Base-by-base conservation (phyloP, 2,113 vertebrate genomes). In the Cryptotis parvus region DNA sequence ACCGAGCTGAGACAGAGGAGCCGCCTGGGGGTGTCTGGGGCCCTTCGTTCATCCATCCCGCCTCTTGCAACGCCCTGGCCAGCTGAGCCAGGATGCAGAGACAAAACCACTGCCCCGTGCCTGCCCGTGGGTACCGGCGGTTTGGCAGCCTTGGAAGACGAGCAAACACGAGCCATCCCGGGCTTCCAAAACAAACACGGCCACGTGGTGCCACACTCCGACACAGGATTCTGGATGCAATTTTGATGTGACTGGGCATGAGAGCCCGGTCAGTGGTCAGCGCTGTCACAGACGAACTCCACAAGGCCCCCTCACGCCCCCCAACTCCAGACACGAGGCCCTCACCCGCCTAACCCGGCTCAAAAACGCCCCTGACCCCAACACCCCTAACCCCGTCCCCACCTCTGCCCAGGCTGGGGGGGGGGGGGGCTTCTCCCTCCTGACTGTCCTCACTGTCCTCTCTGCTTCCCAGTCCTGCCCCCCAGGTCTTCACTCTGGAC, bases 171-270 rank as follows among this genome's bases (percentile, higher is more conserved):
- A 92, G 81, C 29, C 14, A 84, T 61, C 73, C 93, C 82, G 55
- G 5, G 89, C 93, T 96, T 96, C 92, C 95, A 96, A 96, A 96
- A 96, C 86, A 96, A 96, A 94, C 78, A 95, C 84, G 92, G 86
- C 92, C 96, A 95, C 92, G 92, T 94, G 96, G 92, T 86, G 63
- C 37, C 52, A n/a, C 0, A 29, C 76, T 80, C 79, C 77, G 61
- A 78, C 94, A 63, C 33, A 85, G 86, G 35, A 77, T 76, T 94
- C 83, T 10, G 39, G 90, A 49, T 83, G 75, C 85, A 73, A 43
- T 94, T 83, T 83, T 58, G 74, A 94, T 85, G 33, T 6, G 8
- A 65, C 9, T 69, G 82, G 73, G 77, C 41, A 12, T 16, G 66
- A 81, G 81, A 76, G 76, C 90, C 66, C 22, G 29, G n/a, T 76